A percentile compares a stretch with the other conserved stretches of the same genome.
phyloP scores from a whole-genome alignment of 2,113 vertebrate species.

The Myrmecophaga tridactyla region DNA sequence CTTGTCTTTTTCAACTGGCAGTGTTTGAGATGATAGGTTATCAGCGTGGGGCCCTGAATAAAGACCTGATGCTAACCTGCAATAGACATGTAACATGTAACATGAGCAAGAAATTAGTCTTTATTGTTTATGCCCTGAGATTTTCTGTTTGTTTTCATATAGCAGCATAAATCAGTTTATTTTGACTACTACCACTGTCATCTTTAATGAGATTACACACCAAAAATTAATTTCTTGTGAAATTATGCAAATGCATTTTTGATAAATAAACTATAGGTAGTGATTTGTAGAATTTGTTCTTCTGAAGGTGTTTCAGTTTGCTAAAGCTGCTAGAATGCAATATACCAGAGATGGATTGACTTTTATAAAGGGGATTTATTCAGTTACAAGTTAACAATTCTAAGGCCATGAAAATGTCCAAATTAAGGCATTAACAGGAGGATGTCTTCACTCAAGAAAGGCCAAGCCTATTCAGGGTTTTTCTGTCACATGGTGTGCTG shows the following conservation, averaged over 20 bases:
- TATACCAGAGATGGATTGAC: too few relatives aligned
- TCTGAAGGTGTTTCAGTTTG: neutral
- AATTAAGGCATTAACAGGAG: too few relatives aligned
- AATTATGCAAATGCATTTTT: neutral
- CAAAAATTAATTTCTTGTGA: neutral
- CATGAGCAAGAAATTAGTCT: neutral
- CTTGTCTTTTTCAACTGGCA: neutral
- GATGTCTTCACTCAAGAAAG: too few relatives aligned
- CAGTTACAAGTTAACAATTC: too few relatives aligned
- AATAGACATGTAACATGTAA: neutral
- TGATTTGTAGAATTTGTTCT: neutral
- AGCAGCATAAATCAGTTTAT: neutral
- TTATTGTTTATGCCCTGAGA: neutral
- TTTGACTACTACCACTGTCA: neutral
- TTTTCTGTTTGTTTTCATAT: neutral
- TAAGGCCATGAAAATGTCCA: too few relatives aligned
- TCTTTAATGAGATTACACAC: neutral
- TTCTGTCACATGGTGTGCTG: too few relatives aligned
- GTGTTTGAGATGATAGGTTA: neutral
- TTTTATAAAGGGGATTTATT: too few relatives aligned
- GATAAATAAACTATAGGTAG: neutral
- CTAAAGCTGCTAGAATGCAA: too few relatives aligned
- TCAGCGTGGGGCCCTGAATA: neutral
- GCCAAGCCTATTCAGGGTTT: too few relatives aligned
- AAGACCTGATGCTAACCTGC: neutral